Evolutionary conservation across 64 coral and sea anemone species (phyloP), one percentile per base, ranked within the genome.

Genomic region (Actinia equina): DNA sequence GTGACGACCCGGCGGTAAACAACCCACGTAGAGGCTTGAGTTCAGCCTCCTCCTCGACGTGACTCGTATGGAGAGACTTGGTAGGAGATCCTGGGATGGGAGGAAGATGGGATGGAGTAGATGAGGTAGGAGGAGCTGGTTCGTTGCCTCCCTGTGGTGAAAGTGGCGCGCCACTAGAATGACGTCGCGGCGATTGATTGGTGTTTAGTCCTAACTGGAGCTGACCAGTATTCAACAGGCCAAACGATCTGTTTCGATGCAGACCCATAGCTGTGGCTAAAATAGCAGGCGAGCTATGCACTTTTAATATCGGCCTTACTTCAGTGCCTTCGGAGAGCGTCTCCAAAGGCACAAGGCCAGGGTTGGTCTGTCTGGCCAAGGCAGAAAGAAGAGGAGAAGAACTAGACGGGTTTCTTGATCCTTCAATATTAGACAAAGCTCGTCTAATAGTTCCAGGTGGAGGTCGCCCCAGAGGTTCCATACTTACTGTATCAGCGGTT

Each of bases 71-170:
- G 4, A 88, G 89, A 15, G 94, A 87, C 60, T 96, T 96, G 45
- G 91, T 96, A 0, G 94, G 94, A 3, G 94, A 96, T 16, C 94
- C 94, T 16, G 94, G 94, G 64, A 96, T 96, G 43, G 94, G 91
- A 44, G 94, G 91, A 20, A 96, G 85, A 15, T 67, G 54, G 5
- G 94, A 86, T 59, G 94, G 85, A 19, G 91, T 93, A 19, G 94
- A 84, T 18, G 89, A 86, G 25, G 88, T 5, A 13, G 88, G 88
- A 17, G 55, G 44, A 49, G 22, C 80, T 11, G 74, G 63, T 44
- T 61, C 86, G 53, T 62, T n/a, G 37, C 25, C 84, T 37, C 65
- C 44, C 83, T 91, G 78, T 12, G 14, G 58, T 60, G 71, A 22
- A 4, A 20, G 15, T 67, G 52, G 18, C 2, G 37, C 4, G 13